These are phyloP conservation scores for Gorsachius goisagi DNA, from an alignment of 2,113 vertebrate species.

Conservation along the genomic window DNA sequence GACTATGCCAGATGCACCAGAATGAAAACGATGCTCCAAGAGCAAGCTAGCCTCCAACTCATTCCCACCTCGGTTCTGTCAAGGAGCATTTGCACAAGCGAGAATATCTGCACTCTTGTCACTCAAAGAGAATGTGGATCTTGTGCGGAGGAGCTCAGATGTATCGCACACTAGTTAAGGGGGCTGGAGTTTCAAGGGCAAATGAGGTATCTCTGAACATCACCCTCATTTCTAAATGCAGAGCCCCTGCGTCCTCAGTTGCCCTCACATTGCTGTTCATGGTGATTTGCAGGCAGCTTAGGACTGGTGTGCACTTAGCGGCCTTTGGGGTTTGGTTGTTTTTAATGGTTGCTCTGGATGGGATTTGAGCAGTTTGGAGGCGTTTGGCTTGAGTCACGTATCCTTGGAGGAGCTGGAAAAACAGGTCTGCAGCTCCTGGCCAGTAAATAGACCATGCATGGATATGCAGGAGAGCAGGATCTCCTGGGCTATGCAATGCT, in stretches of 20 bases:
- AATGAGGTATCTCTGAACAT: conserved; percentile 27
- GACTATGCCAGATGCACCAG: not conserved
- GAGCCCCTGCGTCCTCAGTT: conserved; percentile 14
- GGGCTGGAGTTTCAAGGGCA: conserved; percentile 31
- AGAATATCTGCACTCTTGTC: conserved; percentile 43
- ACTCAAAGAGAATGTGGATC: not conserved
- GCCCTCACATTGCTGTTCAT: not conserved
- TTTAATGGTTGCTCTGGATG: not conserved
- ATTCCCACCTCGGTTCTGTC: conserved; percentile 23
- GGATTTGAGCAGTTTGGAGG: conserved; percentile 4
- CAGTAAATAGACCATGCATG: not conserved
- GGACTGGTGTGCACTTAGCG: not conserved
- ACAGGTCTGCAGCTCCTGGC: conserved; percentile 38
- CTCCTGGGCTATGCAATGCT: conserved; percentile 54
- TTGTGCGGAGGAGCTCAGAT: conserved; percentile 40
- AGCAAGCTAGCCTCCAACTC: conserved; percentile 24
- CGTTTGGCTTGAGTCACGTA: conserved; percentile 21
- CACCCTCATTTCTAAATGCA: not conserved
- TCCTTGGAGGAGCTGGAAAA: conserved; percentile 56
- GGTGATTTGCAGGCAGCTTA: not conserved
- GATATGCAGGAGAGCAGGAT: not conserved
- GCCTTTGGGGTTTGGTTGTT: not conserved
- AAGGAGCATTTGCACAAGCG: conserved; percentile 22
- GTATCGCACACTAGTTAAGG: not conserved
- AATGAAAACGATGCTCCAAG: not conserved